A percentile compares a stretch with the other conserved stretches of the same genome.
Evolutionary conservation across 1,140 invertebrate species (phyloP).

Genomic region (Ceratina japonica): DNA sequence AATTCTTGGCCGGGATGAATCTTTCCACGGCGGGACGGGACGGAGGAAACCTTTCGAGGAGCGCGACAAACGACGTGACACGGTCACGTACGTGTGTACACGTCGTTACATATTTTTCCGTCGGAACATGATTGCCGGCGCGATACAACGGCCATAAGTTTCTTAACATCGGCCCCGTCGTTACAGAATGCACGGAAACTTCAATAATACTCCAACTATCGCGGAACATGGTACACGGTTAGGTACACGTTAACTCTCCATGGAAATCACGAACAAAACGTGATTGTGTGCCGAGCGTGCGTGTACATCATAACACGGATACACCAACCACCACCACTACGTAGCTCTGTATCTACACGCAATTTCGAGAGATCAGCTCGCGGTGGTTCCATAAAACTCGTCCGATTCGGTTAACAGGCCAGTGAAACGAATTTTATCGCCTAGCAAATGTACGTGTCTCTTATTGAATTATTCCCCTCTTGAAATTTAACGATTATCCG

Average conservation of each 20-base stretch:
- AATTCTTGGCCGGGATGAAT: too few species aligned
- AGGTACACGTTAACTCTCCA: slow-evolving; percentile 31
- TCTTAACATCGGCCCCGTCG: slow-evolving; percentile 18
- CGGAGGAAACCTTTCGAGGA: background rate
- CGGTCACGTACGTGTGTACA: too few species aligned
- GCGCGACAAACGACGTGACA: background rate
- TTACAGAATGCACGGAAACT: slow-evolving; percentile 19
- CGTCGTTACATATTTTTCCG: too few species aligned
- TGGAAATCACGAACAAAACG: slow-evolving; percentile 43
- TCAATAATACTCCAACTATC: slow-evolving; percentile 34
- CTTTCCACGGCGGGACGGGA: too few species aligned
- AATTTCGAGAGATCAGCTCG: slow-evolving; percentile 33
- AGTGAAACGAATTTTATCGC: slow-evolving; percentile 23
- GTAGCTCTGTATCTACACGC: background rate
- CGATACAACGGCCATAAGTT: slow-evolving; percentile 2
- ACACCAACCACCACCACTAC: too few species aligned
- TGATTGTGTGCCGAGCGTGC: background rate
- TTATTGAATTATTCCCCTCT: slow-evolving; percentile 41
- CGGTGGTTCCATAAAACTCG: slow-evolving; percentile 32
- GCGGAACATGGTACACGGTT: slow-evolving; percentile 6
- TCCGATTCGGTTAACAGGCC: slow-evolving; percentile 42
- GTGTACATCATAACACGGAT: background rate
- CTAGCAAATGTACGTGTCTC: background rate
- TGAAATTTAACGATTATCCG: slow-evolving; percentile 34
- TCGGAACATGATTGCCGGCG: background rate